Percentiles rank a stretch among this genome's conserved stretches.
Evolutionary conservation across 2,888 invertebrate species (phyloP).

Genomic region (Thumatha senex): DNA sequence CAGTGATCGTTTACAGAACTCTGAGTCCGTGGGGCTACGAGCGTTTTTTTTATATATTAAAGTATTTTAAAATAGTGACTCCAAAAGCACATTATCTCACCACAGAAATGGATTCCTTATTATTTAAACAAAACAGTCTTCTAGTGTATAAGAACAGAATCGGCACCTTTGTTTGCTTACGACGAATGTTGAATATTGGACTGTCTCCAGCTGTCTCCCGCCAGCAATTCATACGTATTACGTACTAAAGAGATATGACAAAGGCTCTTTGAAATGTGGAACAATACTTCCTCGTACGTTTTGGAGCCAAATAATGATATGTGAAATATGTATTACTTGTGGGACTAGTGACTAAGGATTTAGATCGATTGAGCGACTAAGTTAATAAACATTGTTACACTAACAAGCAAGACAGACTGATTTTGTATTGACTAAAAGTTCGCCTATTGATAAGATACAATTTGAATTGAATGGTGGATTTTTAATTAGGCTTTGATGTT

Average conservation of each 20-base stretch:
- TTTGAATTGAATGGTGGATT: no score
- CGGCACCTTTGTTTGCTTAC: constrained; percentile 18
- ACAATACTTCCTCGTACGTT: constrained; percentile 18
- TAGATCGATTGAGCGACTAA: neutral
- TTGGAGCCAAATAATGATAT: constrained; percentile 19
- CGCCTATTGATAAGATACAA: no score
- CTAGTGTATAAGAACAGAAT: neutral
- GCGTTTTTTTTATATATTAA: no score
- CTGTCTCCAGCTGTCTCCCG: constrained; percentile 26
- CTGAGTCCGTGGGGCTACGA: no score
- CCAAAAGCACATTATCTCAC: no score
- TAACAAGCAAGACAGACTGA: neutral
- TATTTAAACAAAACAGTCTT: neutral
- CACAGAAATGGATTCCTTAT: neutral
- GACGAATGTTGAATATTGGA: constrained; percentile 25
- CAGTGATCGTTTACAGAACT: no score
- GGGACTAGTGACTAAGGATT: neutral
- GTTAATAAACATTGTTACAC: constrained; percentile 1
- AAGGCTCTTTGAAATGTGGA: constrained; percentile 28
- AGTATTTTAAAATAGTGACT: no score
- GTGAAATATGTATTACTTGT: constrained; percentile 20
- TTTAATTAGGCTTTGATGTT: no score
- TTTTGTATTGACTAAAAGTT: neutral
- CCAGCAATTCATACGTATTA: constrained; percentile 24
- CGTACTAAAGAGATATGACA: constrained; percentile 28